phyloP scores from a whole-genome alignment of 1,140 invertebrate species.

The Pogonomyrmex californicus region DNA sequence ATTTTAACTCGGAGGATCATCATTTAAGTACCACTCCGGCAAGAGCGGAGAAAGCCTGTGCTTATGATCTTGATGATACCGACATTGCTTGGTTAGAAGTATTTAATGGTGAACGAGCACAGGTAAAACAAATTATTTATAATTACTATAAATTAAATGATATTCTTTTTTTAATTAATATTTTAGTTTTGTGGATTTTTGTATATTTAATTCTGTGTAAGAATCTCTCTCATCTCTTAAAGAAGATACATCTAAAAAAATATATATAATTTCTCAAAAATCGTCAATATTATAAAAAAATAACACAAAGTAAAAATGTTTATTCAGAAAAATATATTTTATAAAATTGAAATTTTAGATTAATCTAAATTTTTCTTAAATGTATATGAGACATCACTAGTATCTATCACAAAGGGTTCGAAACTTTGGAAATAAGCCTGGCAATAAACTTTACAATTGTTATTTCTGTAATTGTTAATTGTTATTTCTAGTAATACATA shows the following conservation, averaged over 20 bases:
- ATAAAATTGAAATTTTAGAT: not conserved
- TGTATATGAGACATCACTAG: not conserved
- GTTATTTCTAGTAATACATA: not conserved
- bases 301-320: not conserved
- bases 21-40: slow-evolving; percentile 94
- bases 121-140: slow-evolving; percentile 75
- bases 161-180: not conserved
- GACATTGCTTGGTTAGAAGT: slow-evolving; percentile 97
- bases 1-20: slow-evolving; percentile 94
- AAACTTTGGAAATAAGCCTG: not conserved
- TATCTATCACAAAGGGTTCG: not conserved
- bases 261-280: not conserved
- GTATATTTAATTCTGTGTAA: not conserved
- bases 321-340: slow-evolving; percentile 11
- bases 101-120: slow-evolving; percentile 94
- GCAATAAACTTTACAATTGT: not conserved
- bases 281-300: not conserved
- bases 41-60: slow-evolving; percentile 95
- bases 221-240: not conserved
- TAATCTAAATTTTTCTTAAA: not conserved
- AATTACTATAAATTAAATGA: not conserved
- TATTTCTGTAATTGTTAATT: not conserved
- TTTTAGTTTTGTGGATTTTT: not conserved
- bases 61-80: slow-evolving; percentile 97
- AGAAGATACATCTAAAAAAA: not conserved